Conservation (phyloP, 2,113 vertebrate genomes). For the Plestiodon gilberti region DNA sequence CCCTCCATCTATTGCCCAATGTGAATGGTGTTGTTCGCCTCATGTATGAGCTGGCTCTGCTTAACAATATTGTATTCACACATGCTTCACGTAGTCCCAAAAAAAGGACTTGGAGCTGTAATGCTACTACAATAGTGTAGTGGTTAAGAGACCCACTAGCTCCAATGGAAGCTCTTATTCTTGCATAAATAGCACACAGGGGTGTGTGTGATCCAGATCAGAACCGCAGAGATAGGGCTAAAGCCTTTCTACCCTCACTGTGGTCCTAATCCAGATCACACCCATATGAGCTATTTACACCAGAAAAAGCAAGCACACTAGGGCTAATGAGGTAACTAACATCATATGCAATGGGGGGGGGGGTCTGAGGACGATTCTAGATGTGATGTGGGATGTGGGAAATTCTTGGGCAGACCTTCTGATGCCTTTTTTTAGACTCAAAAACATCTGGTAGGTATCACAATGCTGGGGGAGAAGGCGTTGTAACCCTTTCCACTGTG, state of each 20-base stretch:
- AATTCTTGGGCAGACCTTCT: background rate
- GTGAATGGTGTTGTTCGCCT: background rate
- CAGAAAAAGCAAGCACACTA: too few species aligned
- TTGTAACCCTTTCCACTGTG: background rate
- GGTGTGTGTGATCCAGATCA: too few species aligned
- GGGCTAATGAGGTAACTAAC: too few species aligned
- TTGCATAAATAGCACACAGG: background rate
- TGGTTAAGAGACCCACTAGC: background rate
- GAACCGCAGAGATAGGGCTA: too few species aligned
- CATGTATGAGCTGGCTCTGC: too few species aligned
- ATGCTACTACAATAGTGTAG: background rate
- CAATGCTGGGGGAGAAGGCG: background rate
- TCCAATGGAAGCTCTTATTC: background rate
- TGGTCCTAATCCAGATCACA: too few species aligned
- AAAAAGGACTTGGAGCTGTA: background rate
- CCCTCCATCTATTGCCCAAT: background rate
- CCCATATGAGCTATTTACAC: too few species aligned
- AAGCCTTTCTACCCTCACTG: too few species aligned
- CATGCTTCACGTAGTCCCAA: too few species aligned
- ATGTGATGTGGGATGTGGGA: background rate
- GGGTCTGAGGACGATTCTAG: background rate
- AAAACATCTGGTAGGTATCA: background rate
- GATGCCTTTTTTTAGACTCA: background rate
- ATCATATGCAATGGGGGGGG: too few species aligned
- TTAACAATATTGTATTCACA: too few species aligned